Base-by-base conservation (phyloP, 2,797 vertebrate genomes). In the Betta splendens region DNA sequence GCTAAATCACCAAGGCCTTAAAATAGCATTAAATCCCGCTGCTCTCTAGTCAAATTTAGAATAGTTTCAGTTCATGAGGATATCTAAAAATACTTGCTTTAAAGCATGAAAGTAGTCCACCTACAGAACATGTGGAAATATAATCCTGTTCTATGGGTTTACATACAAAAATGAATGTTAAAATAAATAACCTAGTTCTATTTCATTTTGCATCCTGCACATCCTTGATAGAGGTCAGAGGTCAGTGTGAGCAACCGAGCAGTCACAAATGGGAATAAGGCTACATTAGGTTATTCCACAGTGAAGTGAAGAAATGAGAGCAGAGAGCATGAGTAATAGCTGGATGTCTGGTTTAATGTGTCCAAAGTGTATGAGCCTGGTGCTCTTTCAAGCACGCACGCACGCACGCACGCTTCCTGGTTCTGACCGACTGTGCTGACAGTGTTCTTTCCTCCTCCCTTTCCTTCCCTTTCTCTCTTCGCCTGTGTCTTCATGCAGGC, bases 361-460 rank as follows among this genome's bases (percentile, higher is more conserved):
- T 55, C 13, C 9, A 15, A 48, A 52, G 35, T 45, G 32, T 40
- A 29, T 40, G 9, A 38, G 29, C 15, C 43, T n/a, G 42, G 35
- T 21, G 9, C 23, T 21, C 23, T 23, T 46, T 47, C 33, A 4
- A 26, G 50, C 6, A 51, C 36, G 38, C 38, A 37, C 37, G 17
- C 31, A 51, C 49, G 40, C 45, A 50, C 28, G 42, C 39, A 37
- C 3, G 9, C 46, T 47, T 60, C 45, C 53, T 62, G 40, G 25
- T 65, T 31, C 61, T 59, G 66, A 61, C 42, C 31, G 11, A 83
- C 69, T 72, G 25, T 61, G 63, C 64, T 77, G 77, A 87, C 71
- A 54, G n/a, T 44, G 53, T 67, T 68, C 74, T 73, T 79, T 64
- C 36, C 62, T 32, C 68, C 60, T 72, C 63, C 68, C 64, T n/a